These are phyloP conservation scores for Botia kubotai DNA, from an alignment of 2,797 vertebrate species.

Conservation along the genomic window DNA sequence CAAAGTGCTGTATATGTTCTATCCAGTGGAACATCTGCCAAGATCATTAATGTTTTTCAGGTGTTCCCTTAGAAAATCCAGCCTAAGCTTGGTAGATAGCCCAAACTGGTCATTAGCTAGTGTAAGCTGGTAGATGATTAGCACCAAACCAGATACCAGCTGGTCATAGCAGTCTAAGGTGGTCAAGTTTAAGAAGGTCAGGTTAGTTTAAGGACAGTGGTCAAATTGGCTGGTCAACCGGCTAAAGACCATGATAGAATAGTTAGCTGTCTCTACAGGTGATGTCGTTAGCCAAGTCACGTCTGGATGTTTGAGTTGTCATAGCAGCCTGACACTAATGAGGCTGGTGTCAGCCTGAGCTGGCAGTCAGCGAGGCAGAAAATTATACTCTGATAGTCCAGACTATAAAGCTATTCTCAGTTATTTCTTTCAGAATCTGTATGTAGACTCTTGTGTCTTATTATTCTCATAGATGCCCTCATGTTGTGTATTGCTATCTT, in stretches of 20 bases:
- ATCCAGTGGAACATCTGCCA: not conserved
- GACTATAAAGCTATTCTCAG: not conserved
- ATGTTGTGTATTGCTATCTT: not conserved
- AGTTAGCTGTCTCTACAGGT: conserved; percentile 16
- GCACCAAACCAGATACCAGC: too few species aligned
- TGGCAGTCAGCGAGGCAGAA: conserved; percentile 35
- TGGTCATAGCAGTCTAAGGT: too few species aligned
- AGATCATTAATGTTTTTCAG: too few species aligned
- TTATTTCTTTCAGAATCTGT: not conserved
- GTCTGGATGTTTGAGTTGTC: conserved; percentile 38
- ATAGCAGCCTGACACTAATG: conserved; percentile 42
- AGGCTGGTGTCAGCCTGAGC: conserved; percentile 30
- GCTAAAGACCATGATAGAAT: not conserved
- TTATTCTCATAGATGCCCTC: not conserved
- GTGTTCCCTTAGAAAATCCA: too few species aligned
- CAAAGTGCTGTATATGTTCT: not conserved
- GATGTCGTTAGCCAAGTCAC: conserved; percentile 21
- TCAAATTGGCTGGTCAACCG: too few species aligned
- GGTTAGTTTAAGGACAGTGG: too few species aligned
- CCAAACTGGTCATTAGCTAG: too few species aligned
- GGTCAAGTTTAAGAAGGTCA: too few species aligned
- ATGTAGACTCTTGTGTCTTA: not conserved
- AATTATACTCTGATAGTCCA: conserved; percentile 11
- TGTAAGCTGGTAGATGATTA: too few species aligned
- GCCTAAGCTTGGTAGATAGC: too few species aligned